Percentiles rank a stretch among this genome's conserved stretches.
Evolutionary conservation across 1,140 invertebrate genomes (phyloP).

Genomic region (Spodoptera frugiperda): DNA sequence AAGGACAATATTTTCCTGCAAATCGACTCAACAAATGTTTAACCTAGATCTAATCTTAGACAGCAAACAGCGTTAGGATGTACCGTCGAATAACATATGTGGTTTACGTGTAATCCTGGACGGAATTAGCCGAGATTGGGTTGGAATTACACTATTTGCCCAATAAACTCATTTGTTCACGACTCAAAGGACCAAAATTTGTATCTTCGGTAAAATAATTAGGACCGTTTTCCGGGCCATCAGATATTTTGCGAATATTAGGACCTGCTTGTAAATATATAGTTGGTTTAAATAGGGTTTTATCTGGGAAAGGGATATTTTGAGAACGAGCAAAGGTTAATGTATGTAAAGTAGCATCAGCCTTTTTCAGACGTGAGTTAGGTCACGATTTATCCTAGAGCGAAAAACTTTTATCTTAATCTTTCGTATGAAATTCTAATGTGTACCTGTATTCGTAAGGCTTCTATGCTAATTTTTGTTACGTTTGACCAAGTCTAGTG

Average conservation of each 20-base stretch:
- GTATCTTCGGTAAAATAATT: slow-evolving; percentile 22
- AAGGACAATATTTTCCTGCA: slow-evolving; percentile 20
- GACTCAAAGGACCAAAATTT: slow-evolving; percentile 20
- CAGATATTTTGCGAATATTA: slow-evolving; percentile 1
- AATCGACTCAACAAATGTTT: slow-evolving; percentile 27
- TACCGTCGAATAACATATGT: slow-evolving; percentile 27
- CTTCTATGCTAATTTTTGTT: background rate
- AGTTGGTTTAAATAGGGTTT: background rate
- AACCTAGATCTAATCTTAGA: slow-evolving; percentile 30
- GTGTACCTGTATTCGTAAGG: background rate
- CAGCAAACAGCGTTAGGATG: slow-evolving; percentile 20
- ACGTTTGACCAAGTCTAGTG: background rate
- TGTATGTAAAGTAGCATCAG: background rate
- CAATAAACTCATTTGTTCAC: slow-evolving; percentile 23
- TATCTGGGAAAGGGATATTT: background rate
- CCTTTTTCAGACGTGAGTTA: too few relatives aligned
- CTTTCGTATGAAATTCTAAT: too few relatives aligned
- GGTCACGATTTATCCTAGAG: too few relatives aligned
- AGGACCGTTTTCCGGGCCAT: slow-evolving; percentile 7
- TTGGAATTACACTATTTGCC: slow-evolving; percentile 11
- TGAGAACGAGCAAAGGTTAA: background rate
- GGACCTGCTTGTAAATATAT: background rate
- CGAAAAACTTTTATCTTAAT: too few relatives aligned
- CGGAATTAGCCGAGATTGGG: slow-evolving; percentile 27
- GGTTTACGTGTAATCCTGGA: slow-evolving; percentile 28